Conservation (phyloP, 2,888 invertebrate genomes). For the Eretmocerus hayati region DNA sequence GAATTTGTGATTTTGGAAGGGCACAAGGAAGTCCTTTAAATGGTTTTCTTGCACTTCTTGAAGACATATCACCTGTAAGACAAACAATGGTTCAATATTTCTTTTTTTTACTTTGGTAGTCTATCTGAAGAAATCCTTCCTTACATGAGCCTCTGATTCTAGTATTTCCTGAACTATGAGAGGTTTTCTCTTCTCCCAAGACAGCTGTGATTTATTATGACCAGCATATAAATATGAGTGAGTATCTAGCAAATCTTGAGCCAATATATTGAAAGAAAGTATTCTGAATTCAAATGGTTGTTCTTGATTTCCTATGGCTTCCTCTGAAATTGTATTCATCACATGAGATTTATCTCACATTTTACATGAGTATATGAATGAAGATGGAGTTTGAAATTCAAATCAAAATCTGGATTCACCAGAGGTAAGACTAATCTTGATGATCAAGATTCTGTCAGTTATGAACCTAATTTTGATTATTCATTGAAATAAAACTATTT, state of each 20-base stretch:
- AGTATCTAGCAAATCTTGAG: constrained; percentile 70
- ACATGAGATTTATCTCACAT: too few species aligned
- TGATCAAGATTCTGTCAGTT: too few species aligned
- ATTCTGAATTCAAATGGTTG: constrained; percentile 57
- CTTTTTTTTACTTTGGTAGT: not conserved
- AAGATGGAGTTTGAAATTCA: too few species aligned
- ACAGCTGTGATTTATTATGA: constrained; percentile 54
- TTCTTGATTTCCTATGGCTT: constrained; percentile 34
- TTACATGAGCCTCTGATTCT: constrained; percentile 55
- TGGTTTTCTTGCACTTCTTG: constrained; percentile 88
- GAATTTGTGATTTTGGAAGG: constrained; percentile 59
- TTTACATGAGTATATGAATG: too few species aligned
- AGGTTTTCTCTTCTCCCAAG: constrained; percentile 63
- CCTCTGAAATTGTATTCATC: constrained; percentile 29
- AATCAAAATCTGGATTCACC: too few species aligned
- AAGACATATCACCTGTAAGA: constrained; percentile 66
- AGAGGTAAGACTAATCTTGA: too few species aligned
- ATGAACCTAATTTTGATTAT: too few species aligned
- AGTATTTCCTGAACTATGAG: constrained; percentile 55
- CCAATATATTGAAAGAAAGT: constrained; percentile 82
- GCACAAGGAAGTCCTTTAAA: constrained; percentile 54
- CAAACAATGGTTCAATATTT: constrained; percentile 9
- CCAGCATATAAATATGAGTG: constrained; percentile 67
- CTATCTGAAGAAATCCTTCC: not conserved
- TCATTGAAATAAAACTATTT: too few species aligned